A percentile compares a stretch with the other conserved stretches of the same genome.
phyloP scores from a whole-genome alignment of 2,113 vertebrate species.

The Rhodinocichla rosea region DNA sequence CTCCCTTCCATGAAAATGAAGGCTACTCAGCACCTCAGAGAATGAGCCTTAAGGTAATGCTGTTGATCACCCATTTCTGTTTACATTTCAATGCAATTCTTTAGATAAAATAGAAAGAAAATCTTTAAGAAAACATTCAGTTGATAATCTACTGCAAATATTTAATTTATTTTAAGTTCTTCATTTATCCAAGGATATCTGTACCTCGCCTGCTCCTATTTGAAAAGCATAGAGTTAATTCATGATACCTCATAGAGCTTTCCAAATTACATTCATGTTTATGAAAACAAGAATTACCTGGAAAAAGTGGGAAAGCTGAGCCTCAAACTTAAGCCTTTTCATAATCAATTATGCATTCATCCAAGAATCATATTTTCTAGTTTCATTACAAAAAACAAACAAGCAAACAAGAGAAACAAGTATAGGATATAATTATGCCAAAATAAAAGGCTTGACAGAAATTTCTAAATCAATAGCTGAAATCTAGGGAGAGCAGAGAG shows the following conservation, averaged over 20 bases:
- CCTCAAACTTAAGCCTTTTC: not conserved
- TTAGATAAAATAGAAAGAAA: not conserved
- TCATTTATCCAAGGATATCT: not conserved
- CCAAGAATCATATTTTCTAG: not conserved
- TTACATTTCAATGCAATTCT: not conserved
- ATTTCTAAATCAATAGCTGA: conserved; percentile 60
- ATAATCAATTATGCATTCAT: not conserved
- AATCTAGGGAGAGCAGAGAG: not conserved
- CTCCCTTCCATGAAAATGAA: not conserved
- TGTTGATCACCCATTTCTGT: not conserved
- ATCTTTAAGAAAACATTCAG: not conserved
- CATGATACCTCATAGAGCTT: not conserved
- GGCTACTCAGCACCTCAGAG: not conserved
- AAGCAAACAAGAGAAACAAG: not conserved
- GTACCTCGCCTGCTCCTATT: not conserved
- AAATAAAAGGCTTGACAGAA: not conserved
- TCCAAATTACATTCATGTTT: not conserved
- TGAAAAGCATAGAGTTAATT: conserved; percentile 12
- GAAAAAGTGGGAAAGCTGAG: not conserved
- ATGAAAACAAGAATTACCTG: not conserved
- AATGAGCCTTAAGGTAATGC: not conserved
- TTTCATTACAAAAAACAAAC: not conserved
- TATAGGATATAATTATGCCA: conserved; percentile 20
- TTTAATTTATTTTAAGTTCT: not conserved
- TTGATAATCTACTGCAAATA: not conserved